phyloP scores from a whole-genome alignment of 2,797 vertebrate species.

The Erpetoichthys calabaricus region DNA sequence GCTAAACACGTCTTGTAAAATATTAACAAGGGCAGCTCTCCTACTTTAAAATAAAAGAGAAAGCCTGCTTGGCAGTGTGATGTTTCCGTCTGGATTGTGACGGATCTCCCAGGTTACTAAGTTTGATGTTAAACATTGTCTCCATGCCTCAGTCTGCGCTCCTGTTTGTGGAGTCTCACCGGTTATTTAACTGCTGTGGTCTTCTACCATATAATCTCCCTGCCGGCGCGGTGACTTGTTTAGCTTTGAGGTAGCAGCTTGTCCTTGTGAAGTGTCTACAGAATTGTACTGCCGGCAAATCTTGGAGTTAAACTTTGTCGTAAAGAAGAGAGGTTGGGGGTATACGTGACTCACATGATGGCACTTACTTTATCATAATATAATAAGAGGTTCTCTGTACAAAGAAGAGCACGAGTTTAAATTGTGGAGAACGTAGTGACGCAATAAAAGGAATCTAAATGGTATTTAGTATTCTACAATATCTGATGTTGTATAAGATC shows the following conservation, averaged over 20 bases:
- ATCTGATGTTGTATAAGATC: too few relatives aligned
- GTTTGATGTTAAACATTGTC: conserved; percentile 3
- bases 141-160: neutral
- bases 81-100: neutral
- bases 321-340: too few relatives aligned
- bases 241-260: neutral
- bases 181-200: neutral
- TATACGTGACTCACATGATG: too few relatives aligned
- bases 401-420: too few relatives aligned
- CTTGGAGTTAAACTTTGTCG: too few relatives aligned
- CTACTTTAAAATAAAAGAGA: neutral
- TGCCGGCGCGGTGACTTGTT: neutral
- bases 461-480: too few relatives aligned
- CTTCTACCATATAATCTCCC: neutral
- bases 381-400: too few relatives aligned
- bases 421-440: too few relatives aligned
- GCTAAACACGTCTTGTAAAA: neutral
- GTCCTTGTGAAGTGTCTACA: neutral
- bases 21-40: neutral
- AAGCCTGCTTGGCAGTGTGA: neutral
- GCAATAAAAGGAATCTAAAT: too few relatives aligned
- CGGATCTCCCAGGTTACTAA: conserved; percentile 5
- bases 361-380: too few relatives aligned
- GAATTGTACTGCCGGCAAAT: too few relatives aligned
- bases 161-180: conserved; percentile 3